Percentiles rank a stretch among this genome's conserved stretches.
These are phyloP conservation scores for Megaceryle alcyon DNA, from an alignment of 2,797 vertebrate genomes.

Conservation along the genomic window DNA sequence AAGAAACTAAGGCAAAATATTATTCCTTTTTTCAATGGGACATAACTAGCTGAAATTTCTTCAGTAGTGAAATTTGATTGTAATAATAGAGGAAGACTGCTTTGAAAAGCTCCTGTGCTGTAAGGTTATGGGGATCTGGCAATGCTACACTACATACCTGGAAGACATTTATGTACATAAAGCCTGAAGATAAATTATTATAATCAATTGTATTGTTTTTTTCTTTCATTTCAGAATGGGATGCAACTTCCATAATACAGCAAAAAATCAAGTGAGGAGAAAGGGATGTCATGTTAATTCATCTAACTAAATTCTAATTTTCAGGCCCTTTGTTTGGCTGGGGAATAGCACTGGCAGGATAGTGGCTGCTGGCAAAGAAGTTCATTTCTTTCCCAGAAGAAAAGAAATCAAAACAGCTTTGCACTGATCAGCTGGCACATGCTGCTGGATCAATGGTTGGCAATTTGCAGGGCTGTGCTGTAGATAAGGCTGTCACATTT, in stretches of 20 bases:
- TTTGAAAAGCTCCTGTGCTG: not conserved
- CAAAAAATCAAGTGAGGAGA: not conserved
- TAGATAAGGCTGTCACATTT: conserved; percentile 77
- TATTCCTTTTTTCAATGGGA: not conserved
- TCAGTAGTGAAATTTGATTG: not conserved
- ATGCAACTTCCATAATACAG: not conserved
- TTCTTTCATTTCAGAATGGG: not conserved
- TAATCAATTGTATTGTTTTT: conserved; percentile 25
- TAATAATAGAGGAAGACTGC: not conserved
- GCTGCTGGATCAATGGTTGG: conserved; percentile 71
- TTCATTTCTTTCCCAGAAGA: conserved; percentile 68
- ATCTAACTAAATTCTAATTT: conserved; percentile 54
- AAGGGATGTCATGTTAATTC: conserved; percentile 42
- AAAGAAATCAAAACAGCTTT: conserved; percentile 67
- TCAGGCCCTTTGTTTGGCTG: conserved; percentile 39
- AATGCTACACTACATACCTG: not conserved
- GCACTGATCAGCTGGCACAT: conserved; percentile 60
- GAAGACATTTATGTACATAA: not conserved
- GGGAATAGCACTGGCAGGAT: conserved; percentile 41
- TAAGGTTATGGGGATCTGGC: not conserved
- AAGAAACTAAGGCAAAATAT: not conserved
- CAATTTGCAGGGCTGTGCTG: conserved; percentile 75
- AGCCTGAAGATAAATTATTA: not conserved
- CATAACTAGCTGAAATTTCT: not conserved
- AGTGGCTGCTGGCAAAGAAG: conserved; percentile 27